A percentile compares a stretch with the other conserved stretches of the same genome.
phyloP scores from a whole-genome alignment of 2,888 invertebrate species.

The Dusona sp. region DNA sequence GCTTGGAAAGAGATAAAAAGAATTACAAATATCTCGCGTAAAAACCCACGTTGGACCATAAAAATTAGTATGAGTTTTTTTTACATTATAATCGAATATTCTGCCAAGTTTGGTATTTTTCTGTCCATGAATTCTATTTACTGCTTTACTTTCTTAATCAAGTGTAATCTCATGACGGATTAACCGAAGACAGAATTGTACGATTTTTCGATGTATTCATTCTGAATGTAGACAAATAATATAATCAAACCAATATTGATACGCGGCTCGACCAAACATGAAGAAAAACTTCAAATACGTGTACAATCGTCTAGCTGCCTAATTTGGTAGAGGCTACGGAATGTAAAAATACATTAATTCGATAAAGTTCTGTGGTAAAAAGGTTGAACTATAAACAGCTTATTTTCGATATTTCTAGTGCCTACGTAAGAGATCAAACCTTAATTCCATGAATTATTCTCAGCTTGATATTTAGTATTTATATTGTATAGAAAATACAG shows the following conservation, averaged over 20 bases:
- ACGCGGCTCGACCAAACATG: no score
- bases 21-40: no score
- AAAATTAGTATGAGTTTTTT: no score
- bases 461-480: slow-evolving; percentile 47
- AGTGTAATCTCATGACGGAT: no score
- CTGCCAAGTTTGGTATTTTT: no score
- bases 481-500: slow-evolving; percentile 58
- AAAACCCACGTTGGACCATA: no score
- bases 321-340: slow-evolving; percentile 37
- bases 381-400: slow-evolving; percentile 74
- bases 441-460: slow-evolving; percentile 71
- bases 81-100: no score
- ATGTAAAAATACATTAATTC: slow-evolving; percentile 61
- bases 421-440: slow-evolving; percentile 72
- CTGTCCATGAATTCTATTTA: no score
- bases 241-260: neutral
- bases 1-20: no score
- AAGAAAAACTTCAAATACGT: no score
- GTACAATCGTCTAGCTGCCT: neutral
- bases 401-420: slow-evolving; percentile 71
- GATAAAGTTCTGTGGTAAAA: slow-evolving; percentile 39
- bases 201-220: neutral
- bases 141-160: no score
- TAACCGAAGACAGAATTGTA: neutral
- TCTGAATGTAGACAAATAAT: neutral